Evolutionary conservation across 2,797 vertebrate genomes (phyloP).

Genomic region (Ctenosaura bakeri): DNA sequence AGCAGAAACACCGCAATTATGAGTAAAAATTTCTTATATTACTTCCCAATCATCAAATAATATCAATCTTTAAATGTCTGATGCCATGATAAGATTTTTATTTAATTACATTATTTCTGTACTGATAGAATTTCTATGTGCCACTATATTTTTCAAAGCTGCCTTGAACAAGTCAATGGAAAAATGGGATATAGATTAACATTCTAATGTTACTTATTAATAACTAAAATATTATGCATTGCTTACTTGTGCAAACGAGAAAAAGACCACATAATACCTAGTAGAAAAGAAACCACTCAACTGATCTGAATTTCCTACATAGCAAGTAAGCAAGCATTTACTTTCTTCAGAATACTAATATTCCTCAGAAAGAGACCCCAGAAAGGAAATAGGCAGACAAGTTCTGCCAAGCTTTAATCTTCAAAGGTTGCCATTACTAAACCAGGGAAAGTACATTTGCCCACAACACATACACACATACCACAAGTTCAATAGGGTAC

Average conservation of each 20-base stretch:
- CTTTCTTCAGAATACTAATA: conserved; percentile 30
- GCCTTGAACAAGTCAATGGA: neutral
- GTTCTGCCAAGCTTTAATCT: conserved; percentile 65
- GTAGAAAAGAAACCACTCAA: neutral
- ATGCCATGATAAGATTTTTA: neutral
- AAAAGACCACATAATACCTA: neutral
- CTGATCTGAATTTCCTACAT: conserved; percentile 18
- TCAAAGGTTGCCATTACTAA: conserved; percentile 69
- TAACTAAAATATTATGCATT: neutral
- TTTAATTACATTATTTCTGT: neutral
- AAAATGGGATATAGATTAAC: neutral
- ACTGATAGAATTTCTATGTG: neutral
- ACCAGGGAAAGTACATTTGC: conserved; percentile 62
- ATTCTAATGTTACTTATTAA: neutral
- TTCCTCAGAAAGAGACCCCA: conserved; percentile 40
- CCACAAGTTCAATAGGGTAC: conserved; percentile 63
- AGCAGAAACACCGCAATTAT: neutral
- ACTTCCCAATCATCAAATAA: neutral
- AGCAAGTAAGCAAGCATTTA: conserved; percentile 44
- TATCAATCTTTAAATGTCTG: neutral
- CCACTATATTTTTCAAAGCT: neutral
- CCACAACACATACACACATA: conserved; percentile 64
- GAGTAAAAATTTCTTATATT: neutral
- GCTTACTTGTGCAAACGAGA: neutral
- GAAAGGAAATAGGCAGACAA: conserved; percentile 58